Conservation (phyloP, 2,888 invertebrate genomes). For the Dasysyrphus tricinctus region DNA sequence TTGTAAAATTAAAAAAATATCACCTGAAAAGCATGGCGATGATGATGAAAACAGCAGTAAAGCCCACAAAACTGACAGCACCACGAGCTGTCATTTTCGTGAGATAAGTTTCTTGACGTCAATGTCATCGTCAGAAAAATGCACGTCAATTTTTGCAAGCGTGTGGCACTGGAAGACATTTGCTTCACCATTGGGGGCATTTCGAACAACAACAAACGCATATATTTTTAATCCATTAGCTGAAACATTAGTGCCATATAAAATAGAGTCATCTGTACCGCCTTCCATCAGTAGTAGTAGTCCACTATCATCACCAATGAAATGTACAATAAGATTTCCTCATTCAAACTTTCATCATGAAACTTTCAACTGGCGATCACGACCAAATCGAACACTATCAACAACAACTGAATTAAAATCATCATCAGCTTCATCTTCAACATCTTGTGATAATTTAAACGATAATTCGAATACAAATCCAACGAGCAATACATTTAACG, state of each 20-base stretch:
- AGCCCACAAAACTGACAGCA: constrained; percentile 9
- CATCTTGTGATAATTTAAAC: constrained; percentile 54
- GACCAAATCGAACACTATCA: not conserved
- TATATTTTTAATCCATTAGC: constrained; percentile 1
- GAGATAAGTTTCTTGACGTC: constrained; percentile 28
- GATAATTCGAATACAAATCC: constrained; percentile 42
- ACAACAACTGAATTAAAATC: constrained; percentile 10
- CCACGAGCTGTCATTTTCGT: constrained; percentile 30
- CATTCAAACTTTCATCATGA: not conserved
- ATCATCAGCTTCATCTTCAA: constrained; percentile 22
- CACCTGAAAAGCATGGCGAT: constrained; percentile 19
- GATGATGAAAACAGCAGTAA: constrained; percentile 18
- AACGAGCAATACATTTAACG: constrained; percentile 40
- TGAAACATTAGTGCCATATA: not conserved
- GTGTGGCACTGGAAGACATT: constrained; percentile 32
- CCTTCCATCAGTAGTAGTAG: not conserved
- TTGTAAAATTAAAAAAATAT: constrained; percentile 51
- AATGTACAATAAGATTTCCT: constrained; percentile 4
- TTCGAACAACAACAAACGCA: constrained; percentile 1
- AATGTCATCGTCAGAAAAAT: constrained; percentile 17
- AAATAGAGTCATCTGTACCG: not conserved
- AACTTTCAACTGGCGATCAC: constrained; percentile 25
- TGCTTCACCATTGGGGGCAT: not conserved
- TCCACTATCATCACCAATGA: constrained; percentile 15
- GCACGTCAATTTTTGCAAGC: constrained; percentile 31